These are phyloP conservation scores for Punctoribates punctum DNA, from an alignment of 2,888 invertebrate genomes.

Conservation along the genomic window DNA sequence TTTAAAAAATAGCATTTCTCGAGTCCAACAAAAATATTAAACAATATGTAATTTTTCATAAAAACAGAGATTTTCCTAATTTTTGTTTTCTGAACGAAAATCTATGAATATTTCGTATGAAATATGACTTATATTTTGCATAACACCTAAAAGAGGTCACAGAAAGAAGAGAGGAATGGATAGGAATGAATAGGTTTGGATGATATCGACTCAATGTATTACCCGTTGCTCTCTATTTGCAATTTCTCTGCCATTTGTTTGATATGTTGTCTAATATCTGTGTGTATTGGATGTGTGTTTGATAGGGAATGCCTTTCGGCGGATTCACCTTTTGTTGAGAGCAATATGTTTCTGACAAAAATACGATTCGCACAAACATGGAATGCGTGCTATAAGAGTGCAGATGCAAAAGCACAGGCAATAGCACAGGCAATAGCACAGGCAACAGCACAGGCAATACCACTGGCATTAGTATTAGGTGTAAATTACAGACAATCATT, in stretches of 20 bases:
- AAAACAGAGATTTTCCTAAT: not conserved
- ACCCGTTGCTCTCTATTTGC: constrained; percentile 26
- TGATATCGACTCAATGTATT: not conserved
- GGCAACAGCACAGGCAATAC: not conserved
- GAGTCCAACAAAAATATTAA: not conserved
- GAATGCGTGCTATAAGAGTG: constrained; percentile 25
- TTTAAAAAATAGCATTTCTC: not conserved
- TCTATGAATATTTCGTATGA: not conserved
- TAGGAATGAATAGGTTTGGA: too few relatives aligned
- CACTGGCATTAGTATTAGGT: constrained; percentile 26
- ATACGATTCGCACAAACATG: constrained; percentile 26
- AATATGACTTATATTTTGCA: not conserved
- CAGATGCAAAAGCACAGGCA: not conserved
- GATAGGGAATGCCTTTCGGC: constrained; percentile 9
- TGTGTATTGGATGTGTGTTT: not conserved
- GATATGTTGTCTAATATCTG: not conserved
- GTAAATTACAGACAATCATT: constrained; percentile 34
- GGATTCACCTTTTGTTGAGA: constrained; percentile 23
- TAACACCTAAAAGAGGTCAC: too few relatives aligned
- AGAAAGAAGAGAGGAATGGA: too few relatives aligned
- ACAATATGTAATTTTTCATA: constrained; percentile 23
- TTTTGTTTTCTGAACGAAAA: not conserved
- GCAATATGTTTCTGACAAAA: constrained; percentile 29
- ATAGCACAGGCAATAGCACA: constrained; percentile 5
- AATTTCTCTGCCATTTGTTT: constrained; percentile 1